Evolutionary conservation across 2,888 invertebrate species (phyloP), one percentile per base, ranked within the genome.

Genomic region (Ferdinandea cuprea): DNA sequence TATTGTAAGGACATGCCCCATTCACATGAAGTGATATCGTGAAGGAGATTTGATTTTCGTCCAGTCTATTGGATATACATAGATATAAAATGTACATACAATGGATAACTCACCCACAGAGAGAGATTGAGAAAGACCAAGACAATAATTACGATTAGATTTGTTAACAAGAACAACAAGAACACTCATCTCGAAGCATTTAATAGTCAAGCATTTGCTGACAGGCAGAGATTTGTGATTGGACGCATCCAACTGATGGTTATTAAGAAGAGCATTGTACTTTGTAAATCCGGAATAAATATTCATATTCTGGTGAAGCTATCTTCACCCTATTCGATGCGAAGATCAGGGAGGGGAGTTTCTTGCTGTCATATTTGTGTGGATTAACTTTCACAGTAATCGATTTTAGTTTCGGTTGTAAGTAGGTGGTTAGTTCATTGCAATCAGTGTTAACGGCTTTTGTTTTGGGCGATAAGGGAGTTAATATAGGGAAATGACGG

Each of bases 141-240:
- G 68, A 42, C 44, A 65, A 58, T 80, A 76, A 76, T 80, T 69
- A 63, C 48, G 65, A 74, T 76, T 76, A 52, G 63, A 59, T 76
- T n/a, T 76, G 69, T 58, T 74, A 69, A 74, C 68, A 74, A 61
- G 35, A 46, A 40, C 44, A 69, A 73, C 61, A 81, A 76, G 68
- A 68, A 56, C 44, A 80, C 42, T 63, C 74, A 69, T 52, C 69
- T 52, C 28, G 58, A 37, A 76, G 40, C 69, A 76, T 74, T 59
- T 69, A 65, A 81, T 69, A 69, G 50, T 37, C 44, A 40, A 58
- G 58, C 69, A 65, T 76, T 68, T 76, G 80, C 76, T 81, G 76
- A 71, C 69, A 76, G 63, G 48, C 68, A 40, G 37, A 59, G 66
- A 68, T 69, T 58, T 81, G 63, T 17, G 69, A 52, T 56, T 58